Conservation (phyloP, 2,888 invertebrate species). For the Tigriopus californicus region DNA sequence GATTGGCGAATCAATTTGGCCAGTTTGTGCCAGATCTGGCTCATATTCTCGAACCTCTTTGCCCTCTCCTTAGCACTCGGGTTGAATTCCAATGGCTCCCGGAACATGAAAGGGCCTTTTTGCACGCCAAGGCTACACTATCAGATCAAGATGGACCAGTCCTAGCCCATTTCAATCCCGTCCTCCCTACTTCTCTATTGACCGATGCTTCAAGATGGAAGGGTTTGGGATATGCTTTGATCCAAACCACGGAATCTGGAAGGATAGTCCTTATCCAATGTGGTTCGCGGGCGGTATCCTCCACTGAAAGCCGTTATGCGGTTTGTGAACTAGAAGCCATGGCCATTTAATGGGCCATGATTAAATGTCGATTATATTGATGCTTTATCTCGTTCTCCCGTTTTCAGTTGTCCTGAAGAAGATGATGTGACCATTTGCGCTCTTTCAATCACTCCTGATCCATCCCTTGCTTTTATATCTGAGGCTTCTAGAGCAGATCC, state of each 20-base stretch:
- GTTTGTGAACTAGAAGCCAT: too few relatives aligned
- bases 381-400: background rate
- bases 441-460: background rate
- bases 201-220: background rate
- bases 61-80: too few relatives aligned
- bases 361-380: background rate
- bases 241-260: background rate
- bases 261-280: background rate
- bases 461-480: background rate
- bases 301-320: too few relatives aligned
- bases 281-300: too few relatives aligned
- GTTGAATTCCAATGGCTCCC: too few relatives aligned
- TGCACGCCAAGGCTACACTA: too few relatives aligned
- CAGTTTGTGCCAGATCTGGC: too few relatives aligned
- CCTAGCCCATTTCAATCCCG: background rate
- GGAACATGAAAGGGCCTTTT: too few relatives aligned
- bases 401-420: background rate
- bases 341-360: too few relatives aligned
- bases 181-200: background rate
- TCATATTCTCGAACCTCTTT: too few relatives aligned
- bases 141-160: too few relatives aligned
- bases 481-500: background rate
- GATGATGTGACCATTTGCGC: background rate
- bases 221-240: background rate
- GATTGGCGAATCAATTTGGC: too few relatives aligned